A percentile compares a stretch with the other conserved stretches of the same genome.
Conservation (phyloP, 2,113 vertebrate genomes). For the Dasyprocta punctata region DNA sequence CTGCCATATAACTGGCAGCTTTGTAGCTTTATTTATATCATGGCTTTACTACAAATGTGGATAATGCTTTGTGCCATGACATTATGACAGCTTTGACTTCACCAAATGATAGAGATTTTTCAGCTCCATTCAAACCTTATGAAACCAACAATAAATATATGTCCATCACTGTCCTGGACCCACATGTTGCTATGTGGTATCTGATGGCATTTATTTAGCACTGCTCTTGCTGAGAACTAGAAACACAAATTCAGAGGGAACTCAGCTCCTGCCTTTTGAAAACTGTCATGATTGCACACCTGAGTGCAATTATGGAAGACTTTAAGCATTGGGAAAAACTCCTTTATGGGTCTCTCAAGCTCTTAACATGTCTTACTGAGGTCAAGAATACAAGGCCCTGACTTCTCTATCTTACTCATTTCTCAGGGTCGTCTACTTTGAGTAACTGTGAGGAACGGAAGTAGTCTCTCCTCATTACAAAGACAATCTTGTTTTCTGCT, state of each 20-base stretch:
- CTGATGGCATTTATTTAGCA: not conserved
- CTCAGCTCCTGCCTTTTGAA: not conserved
- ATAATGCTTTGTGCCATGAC: not conserved
- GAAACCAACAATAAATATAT: not conserved
- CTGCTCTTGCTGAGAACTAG: not conserved
- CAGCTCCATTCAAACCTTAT: not conserved
- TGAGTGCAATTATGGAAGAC: not conserved
- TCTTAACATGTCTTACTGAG: not conserved
- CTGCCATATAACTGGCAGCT: not conserved
- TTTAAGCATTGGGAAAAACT: not conserved
- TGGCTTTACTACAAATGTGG: not conserved
- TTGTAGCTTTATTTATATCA: not conserved
- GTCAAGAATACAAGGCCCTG: not conserved
- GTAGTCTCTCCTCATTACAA: not conserved
- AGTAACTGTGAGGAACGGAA: not conserved
- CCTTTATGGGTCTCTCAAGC: not conserved
- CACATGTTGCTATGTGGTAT: not conserved
- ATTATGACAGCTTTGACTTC: not conserved
- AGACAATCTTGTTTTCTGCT: constrained; percentile 2
- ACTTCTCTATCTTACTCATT: not conserved
- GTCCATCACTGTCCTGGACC: not conserved
- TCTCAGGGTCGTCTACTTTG: not conserved
- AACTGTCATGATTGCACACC: not conserved
- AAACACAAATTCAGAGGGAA: not conserved
- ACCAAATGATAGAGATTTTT: not conserved